These are phyloP conservation scores for Nansenia antarctica DNA, from an alignment of 2,113 vertebrate genomes.

Conservation along the genomic window DNA sequence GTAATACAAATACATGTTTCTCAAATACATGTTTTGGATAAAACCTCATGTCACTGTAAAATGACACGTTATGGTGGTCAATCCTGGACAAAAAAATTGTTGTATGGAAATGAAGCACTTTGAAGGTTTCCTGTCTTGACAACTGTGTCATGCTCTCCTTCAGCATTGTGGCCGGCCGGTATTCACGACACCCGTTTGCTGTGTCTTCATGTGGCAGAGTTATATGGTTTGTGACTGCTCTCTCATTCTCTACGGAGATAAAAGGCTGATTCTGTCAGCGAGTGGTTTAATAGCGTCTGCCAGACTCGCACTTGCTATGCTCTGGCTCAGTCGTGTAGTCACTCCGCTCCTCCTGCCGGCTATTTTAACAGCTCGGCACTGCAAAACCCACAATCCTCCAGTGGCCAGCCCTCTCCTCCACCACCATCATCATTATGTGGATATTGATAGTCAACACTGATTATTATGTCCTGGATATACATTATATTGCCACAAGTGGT, in stretches of 20 bases:
- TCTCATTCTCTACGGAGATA: slow-evolving; percentile 67
- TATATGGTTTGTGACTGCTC: slow-evolving; percentile 57
- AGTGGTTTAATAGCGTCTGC: slow-evolving; percentile 62
- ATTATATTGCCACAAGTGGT: slow-evolving; percentile 57
- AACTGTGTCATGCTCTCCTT: slow-evolving; percentile 1
- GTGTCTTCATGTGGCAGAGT: slow-evolving; percentile 64
- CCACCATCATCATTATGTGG: slow-evolving; percentile 68
- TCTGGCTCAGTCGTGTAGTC: slow-evolving; percentile 11
- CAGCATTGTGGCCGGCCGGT: not conserved
- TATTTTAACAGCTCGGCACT: slow-evolving; percentile 74
- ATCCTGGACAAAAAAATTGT: too few species aligned
- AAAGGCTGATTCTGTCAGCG: slow-evolving; percentile 71
- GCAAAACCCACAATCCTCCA: slow-evolving; percentile 72
- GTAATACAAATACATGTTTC: not conserved
- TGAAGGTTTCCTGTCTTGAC: not conserved
- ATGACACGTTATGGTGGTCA: not conserved
- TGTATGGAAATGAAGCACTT: too few species aligned
- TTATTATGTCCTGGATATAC: slow-evolving; percentile 66
- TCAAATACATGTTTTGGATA: not conserved
- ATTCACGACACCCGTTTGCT: not conserved
- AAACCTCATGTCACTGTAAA: not conserved
- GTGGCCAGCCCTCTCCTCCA: slow-evolving; percentile 67
- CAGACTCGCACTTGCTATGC: slow-evolving; percentile 29
- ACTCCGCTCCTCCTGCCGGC: slow-evolving; percentile 42
- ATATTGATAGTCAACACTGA: slow-evolving; percentile 67